Evolutionary conservation across 2,113 vertebrate genomes (phyloP).

Genomic region (Bombycilla garrulus): DNA sequence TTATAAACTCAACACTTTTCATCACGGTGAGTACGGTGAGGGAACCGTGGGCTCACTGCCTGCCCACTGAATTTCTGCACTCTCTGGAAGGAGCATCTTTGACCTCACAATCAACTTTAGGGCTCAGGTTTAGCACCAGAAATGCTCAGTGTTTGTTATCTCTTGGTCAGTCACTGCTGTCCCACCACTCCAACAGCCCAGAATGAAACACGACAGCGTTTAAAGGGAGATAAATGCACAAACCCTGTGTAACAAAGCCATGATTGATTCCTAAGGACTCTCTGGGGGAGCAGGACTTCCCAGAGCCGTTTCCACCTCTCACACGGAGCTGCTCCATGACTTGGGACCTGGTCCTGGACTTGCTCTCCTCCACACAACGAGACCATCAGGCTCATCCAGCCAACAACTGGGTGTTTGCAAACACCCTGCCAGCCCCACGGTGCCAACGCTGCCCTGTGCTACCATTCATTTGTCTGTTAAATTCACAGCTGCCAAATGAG

Average conservation of each 20-base stretch:
- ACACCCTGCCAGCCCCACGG: neutral
- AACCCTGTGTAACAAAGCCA: fast-evolving
- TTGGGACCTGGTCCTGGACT: neutral
- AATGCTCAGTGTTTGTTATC: neutral
- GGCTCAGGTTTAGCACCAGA: neutral
- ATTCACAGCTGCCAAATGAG: neutral
- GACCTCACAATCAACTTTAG: neutral
- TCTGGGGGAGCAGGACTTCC: neutral
- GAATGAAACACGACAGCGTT: neutral
- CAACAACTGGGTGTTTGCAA: too few species aligned
- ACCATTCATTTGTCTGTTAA: neutral
- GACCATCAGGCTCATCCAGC: neutral
- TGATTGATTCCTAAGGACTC: neutral
- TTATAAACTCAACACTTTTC: neutral
- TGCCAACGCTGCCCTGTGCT: neutral
- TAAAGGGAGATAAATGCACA: neutral
- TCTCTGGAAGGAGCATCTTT: neutral
- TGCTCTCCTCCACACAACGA: neutral
- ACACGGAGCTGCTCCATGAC: fast-evolving
- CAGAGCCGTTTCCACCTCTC: neutral
- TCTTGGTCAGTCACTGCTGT: fast-evolving
- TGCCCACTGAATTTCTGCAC: neutral
- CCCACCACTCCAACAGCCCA: neutral
- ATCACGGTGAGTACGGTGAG: neutral
- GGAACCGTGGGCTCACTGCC: neutral